Percentiles rank a stretch among this genome's conserved stretches.
These are phyloP conservation scores for Sturmia bella DNA, from an alignment of 2,888 invertebrate species.

Conservation along the genomic window DNA sequence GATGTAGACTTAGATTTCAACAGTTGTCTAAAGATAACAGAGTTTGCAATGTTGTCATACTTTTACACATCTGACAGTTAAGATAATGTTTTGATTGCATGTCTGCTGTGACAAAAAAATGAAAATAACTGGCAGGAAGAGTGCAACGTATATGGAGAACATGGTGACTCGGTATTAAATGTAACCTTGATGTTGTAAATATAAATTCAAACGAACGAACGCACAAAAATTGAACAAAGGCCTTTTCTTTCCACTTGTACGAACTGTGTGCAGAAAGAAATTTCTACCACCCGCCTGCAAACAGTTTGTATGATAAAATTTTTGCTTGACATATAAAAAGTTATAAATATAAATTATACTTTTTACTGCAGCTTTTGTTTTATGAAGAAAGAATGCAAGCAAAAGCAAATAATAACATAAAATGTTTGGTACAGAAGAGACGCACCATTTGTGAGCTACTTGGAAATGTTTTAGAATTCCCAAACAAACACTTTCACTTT, in stretches of 20 bases:
- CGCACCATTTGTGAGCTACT: background rate
- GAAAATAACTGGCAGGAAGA: slow-evolving; percentile 11
- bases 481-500: no score
- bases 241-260: background rate
- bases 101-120: slow-evolving; percentile 4
- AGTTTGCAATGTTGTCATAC: background rate
- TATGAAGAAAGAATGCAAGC: slow-evolving; percentile 32
- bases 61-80: slow-evolving; percentile 37
- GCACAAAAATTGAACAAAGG: slow-evolving; percentile 40
- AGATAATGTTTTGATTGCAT: slow-evolving; percentile 42
- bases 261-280: slow-evolving; percentile 12
- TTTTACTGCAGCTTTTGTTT: slow-evolving; percentile 15
- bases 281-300: slow-evolving; percentile 2
- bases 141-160: slow-evolving; percentile 32
- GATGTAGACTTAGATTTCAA: no score
- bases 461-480: background rate
- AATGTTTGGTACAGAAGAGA: background rate
- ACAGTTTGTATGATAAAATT: slow-evolving; percentile 9
- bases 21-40: no score
- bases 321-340: slow-evolving; percentile 27
- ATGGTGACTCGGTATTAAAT: slow-evolving; percentile 41
- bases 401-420: background rate
- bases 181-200: slow-evolving; percentile 60
- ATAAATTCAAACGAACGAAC: slow-evolving; percentile 43
- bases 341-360: slow-evolving; percentile 56